Evolutionary conservation across 2,113 vertebrate genomes (phyloP), one percentile per base, ranked within the genome.

Genomic region (Hippoglossus stenolepis): DNA sequence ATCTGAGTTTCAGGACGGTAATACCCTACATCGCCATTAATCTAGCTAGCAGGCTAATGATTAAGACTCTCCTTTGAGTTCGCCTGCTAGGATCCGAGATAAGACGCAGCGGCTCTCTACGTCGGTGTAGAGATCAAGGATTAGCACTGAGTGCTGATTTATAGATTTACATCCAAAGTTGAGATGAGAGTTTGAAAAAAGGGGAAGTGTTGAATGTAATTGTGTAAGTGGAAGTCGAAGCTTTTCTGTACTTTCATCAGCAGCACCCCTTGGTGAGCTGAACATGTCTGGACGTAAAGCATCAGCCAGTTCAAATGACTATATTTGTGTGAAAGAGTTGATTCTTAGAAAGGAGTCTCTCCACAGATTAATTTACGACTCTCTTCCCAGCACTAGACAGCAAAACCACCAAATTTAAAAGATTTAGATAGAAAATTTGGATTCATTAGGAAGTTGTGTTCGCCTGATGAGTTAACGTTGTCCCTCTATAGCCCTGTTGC

Each of bases 1-100:
- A 86, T 86, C 73, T 67, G 35, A 68, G 74, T 77, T 87, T 75
- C 70, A 71, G 65, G 65, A 81, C 18, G 47, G 69, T 79, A 85
- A 82, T 80, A 47, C 74, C 73, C 79, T 57, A 59, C 65, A 77
- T 71, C 38, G 14, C 47, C 58, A 77, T 78, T 83, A 81, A 88
- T 90, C 84, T 79, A 40, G 73, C 54, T 45, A 56, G 73, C 47
- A 65, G 35, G 49, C 77, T 87, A 72, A 83, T 81, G 85, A 91
- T 85, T 79, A 74, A 62, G 61, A 38, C 69, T 24, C 9, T 70
- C 69, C 79, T 90, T 84, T 87, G 69, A 73, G 65, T 85, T 65
- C 24, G 49, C 56, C 35, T n/a, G 67, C 56, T 40, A 47, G 67
- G 80, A 86, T 87, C 69, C 77, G 40, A 80, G 75, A 80, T 78